Evolutionary conservation across 2,888 invertebrate species (phyloP), one percentile per base, ranked within the genome.

Genomic region (Cosmopolites sordidus): DNA sequence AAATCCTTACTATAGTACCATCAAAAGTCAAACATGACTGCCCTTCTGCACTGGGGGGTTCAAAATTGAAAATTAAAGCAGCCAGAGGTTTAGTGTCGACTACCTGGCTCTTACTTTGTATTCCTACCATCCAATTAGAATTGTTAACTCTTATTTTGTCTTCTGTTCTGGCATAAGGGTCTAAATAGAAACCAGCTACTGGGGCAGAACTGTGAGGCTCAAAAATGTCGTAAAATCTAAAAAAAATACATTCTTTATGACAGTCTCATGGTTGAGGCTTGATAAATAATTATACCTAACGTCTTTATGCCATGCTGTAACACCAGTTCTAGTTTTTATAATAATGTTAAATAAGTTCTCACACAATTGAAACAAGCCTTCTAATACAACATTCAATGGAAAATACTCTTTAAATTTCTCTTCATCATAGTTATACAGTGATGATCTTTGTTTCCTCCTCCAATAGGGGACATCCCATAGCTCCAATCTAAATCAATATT

Each of bases 401-500:
- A 97, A 95, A 73, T 87, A 95, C 67, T 89, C 83, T 16, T 83
- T 78, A 9, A 91, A 76, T 61, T 81, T 76, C 57, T 85, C 82
- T 60, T 90, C 88, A 64, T 88, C 83, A 60, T 84, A 81, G 48
- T 51, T 44, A 65, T 80, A 87, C 8, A 86, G 68, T 0, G 80
- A 75, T 66, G 79, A 77, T 60, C 81, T 79, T 60, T 92, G 89
- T 69, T 88, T 87, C 60, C 89, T 79, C 63, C 84, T 81, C 91
- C 92, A 97, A 69, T 87, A 97, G 1, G 87, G 82, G 41, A 96
- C 78, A 73, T 97, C 97, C 84, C 89, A 95, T 43, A 83, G 76
- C 62, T 89, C 83, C 16, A 94, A 71, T 46, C 79, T 76, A 42
- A 15, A 22, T 22, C 22, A 22, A 22, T 22, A 22, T 22, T 8